phyloP scores from a whole-genome alignment of 2,113 vertebrate species.

The Myrmecobius fasciatus region DNA sequence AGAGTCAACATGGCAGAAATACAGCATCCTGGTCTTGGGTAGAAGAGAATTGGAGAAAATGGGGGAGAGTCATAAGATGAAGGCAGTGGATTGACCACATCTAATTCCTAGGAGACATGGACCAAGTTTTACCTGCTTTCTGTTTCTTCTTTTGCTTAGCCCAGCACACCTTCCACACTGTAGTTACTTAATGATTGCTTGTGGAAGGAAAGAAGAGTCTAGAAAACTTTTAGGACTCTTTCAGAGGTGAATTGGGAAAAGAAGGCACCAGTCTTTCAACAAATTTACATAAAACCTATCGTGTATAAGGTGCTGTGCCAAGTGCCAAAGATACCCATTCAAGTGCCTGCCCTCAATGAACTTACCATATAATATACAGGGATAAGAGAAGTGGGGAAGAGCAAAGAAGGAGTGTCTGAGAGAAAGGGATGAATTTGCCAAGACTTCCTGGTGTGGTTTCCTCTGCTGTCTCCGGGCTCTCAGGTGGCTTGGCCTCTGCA shows the following conservation, averaged over 20 bases:
- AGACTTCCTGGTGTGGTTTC: constrained; percentile 79
- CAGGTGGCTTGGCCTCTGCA: constrained; percentile 76
- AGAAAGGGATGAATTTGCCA: constrained; percentile 80
- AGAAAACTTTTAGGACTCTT: background rate
- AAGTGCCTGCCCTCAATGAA: background rate
- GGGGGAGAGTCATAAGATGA: background rate
- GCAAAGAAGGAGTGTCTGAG: background rate
- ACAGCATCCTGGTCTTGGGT: background rate
- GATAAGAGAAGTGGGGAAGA: constrained; percentile 61
- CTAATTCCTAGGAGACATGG: background rate
- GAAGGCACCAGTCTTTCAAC: background rate
- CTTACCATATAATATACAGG: background rate
- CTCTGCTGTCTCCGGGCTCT: constrained; percentile 83
- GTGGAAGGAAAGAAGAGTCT: background rate
- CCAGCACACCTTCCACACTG: background rate
- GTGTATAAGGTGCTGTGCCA: background rate
- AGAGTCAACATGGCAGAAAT: background rate
- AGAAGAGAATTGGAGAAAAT: background rate
- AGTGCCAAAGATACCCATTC: background rate
- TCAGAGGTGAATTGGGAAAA: background rate
- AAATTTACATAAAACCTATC: background rate
- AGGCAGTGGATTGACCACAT: background rate
- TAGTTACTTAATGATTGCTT: background rate
- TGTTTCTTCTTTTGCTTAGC: background rate
- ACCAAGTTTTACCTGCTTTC: background rate